Conservation (phyloP, 2,113 vertebrate species). For the Oncorhynchus masou region DNA sequence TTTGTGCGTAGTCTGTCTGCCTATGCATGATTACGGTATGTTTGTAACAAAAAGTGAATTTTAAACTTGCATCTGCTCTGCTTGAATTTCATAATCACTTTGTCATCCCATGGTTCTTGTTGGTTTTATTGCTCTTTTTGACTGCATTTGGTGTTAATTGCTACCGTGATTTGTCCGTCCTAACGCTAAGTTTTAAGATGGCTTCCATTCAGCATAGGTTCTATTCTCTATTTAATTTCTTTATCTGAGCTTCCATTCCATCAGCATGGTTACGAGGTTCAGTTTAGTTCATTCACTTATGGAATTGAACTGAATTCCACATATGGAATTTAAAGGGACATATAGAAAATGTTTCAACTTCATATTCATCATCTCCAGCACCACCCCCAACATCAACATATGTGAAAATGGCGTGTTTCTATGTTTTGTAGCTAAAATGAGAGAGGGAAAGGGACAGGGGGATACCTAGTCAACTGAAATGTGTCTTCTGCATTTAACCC, state of each 20-base stretch:
- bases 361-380: too few species aligned
- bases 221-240: background rate
- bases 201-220: slow-evolving; percentile 27
- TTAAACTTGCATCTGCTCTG: slow-evolving; percentile 13
- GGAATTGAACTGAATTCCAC: background rate
- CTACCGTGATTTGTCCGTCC: slow-evolving; percentile 30
- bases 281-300: background rate
- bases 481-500: too few species aligned
- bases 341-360: too few species aligned
- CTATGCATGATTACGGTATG: slow-evolving; percentile 49
- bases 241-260: slow-evolving; percentile 5
- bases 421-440: too few species aligned
- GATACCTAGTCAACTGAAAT: too few species aligned
- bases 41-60: slow-evolving; percentile 12
- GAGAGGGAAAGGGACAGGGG: too few species aligned
- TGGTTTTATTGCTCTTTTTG: slow-evolving; percentile 20
- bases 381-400: too few species aligned
- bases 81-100: slow-evolving; percentile 7
- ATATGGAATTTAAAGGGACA: too few species aligned
- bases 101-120: slow-evolving; percentile 6
- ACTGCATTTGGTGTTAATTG: slow-evolving; percentile 15
- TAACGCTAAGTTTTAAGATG: slow-evolving; percentile 3
- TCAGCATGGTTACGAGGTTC: slow-evolving; percentile 14
- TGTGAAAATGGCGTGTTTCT: too few species aligned
- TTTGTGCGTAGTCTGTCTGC: slow-evolving; percentile 36